Conservation (phyloP, 1,140 invertebrate genomes). For the Plectrocnemia conspersa region DNA sequence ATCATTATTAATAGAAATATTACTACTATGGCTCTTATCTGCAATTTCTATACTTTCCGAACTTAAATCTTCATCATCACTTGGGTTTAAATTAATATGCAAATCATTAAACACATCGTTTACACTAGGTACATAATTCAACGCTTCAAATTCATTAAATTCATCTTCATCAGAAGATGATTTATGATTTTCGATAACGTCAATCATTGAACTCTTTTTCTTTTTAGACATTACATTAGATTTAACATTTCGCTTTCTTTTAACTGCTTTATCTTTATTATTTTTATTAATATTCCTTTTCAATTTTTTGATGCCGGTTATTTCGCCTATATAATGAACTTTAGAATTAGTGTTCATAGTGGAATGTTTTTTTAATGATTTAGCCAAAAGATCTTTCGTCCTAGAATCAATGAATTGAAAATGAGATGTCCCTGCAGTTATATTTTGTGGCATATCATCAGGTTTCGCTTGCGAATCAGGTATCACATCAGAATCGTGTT, state of each 20-base stretch:
- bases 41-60: slow-evolving; percentile 1
- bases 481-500: slow-evolving; percentile 17
- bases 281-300: slow-evolving; percentile 19
- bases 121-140: slow-evolving; percentile 47
- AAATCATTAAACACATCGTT: slow-evolving; percentile 44
- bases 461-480: slow-evolving; percentile 30
- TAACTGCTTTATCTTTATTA: slow-evolving; percentile 7
- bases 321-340: slow-evolving; percentile 34
- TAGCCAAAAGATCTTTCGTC: slow-evolving; percentile 41
- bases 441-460: slow-evolving; percentile 23
- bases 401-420: no score
- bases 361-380: slow-evolving; percentile 46
- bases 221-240: slow-evolving; percentile 7
- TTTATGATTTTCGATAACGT: slow-evolving; percentile 4
- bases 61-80: slow-evolving; percentile 14
- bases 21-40: slow-evolving; percentile 1
- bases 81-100: slow-evolving; percentile 39
- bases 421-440: no score
- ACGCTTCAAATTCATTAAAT: slow-evolving; percentile 33
- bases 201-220: background rate
- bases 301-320: slow-evolving; percentile 33
- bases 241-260: slow-evolving; percentile 1
- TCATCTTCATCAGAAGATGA: slow-evolving; percentile 36
- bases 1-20: slow-evolving; percentile 5
- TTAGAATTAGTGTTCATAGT: slow-evolving; percentile 40